These are phyloP conservation scores for Sebastes kiyomatsui DNA, from an alignment of 2,797 vertebrate genomes.

Conservation along the genomic window DNA sequence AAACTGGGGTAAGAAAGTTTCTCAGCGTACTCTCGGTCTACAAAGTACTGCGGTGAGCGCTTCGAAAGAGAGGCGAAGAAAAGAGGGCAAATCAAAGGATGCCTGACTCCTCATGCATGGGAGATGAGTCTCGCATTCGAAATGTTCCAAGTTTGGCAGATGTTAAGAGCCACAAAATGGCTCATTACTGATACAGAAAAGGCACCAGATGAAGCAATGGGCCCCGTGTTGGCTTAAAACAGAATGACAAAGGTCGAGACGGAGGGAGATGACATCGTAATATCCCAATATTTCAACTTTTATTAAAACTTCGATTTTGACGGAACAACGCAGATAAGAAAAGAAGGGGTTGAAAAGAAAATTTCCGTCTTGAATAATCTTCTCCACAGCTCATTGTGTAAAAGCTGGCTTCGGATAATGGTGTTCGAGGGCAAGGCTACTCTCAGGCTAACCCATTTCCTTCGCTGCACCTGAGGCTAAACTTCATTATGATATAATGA, in stretches of 20 bases:
- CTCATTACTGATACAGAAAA: conserved; percentile 76
- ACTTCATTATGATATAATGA: conserved; percentile 74
- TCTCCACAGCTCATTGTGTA: conserved; percentile 48
- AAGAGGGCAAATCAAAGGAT: conserved; percentile 72
- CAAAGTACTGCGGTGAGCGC: conserved; percentile 58
- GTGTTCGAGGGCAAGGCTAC: conserved; percentile 42
- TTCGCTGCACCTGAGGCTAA: conserved; percentile 72
- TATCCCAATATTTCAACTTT: conserved; percentile 59
- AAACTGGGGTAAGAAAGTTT: conserved; percentile 63
- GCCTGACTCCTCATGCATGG: conserved; percentile 73
- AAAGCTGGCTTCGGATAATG: conserved; percentile 54
- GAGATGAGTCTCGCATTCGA: conserved; percentile 72
- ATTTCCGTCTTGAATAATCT: conserved; percentile 45
- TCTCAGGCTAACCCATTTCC: conserved; percentile 59
- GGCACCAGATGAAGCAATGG: conserved; percentile 62
- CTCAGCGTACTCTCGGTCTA: conserved; percentile 27
- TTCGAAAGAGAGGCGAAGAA: conserved; percentile 56
- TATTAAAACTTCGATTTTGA: conserved; percentile 65
- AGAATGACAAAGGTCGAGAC: conserved; percentile 66
- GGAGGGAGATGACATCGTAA: conserved; percentile 48
- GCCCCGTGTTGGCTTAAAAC: conserved; percentile 65
- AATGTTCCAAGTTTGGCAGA: conserved; percentile 76
- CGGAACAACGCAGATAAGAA: conserved; percentile 52
- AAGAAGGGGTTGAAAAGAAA: conserved; percentile 11
- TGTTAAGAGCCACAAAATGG: conserved; percentile 76